Evolutionary conservation across 2,888 invertebrate genomes (phyloP).

Genomic region (Polyommatus iphigenia): DNA sequence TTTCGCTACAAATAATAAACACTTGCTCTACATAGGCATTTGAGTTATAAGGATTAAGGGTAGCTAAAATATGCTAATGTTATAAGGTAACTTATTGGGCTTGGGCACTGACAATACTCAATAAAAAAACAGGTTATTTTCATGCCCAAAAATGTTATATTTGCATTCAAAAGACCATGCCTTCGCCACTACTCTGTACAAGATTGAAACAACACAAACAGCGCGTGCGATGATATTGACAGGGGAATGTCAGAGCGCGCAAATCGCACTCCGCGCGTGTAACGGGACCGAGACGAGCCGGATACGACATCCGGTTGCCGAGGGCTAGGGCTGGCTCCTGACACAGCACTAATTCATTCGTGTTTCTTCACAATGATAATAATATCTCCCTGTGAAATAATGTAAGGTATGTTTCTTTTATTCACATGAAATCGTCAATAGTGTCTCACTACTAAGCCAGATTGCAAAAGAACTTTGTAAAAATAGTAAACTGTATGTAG

Average conservation of each 20-base stretch:
- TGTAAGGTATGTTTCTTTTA: too few species aligned
- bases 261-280: conserved; percentile 23
- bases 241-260: conserved; percentile 9
- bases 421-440: too few species aligned
- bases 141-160: neutral
- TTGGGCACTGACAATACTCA: too few species aligned
- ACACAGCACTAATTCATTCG: neutral
- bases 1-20: neutral
- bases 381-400: neutral
- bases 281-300: conserved; percentile 35
- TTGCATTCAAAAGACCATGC: neutral
- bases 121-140: neutral
- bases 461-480: too few species aligned
- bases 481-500: too few species aligned
- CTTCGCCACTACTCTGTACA: neutral
- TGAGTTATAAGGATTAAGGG: too few species aligned
- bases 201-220: neutral
- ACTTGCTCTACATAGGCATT: neutral
- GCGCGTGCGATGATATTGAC: conserved; percentile 19
- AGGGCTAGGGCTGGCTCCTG: neutral
- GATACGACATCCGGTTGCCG: conserved; percentile 42
- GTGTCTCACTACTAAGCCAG: too few species aligned
- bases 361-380: neutral
- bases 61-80: too few species aligned
- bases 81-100: too few species aligned